Base-by-base conservation (phyloP, 2,113 vertebrate genomes). In the Muntiacus reevesi region DNA sequence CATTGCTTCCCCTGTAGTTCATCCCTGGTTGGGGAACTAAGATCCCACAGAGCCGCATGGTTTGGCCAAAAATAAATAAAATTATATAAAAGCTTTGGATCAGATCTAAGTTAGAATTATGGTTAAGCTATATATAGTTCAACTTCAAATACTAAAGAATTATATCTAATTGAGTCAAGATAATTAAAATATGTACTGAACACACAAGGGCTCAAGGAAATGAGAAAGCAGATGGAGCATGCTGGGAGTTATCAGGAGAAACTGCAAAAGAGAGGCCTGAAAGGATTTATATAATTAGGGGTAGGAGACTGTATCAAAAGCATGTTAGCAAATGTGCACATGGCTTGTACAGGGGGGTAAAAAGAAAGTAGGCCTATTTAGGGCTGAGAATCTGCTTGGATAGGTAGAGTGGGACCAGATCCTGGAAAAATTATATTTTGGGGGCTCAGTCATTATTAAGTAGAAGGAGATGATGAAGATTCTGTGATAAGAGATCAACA, bases 81-180 rank as follows among this genome's bases (percentile, higher is more conserved):
- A 52, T 33, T 50, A 33, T 47, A 47, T 81, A 50, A 81, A 81
- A 81, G 21, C 55, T 82, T 97, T 76, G 74, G 43, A 97, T 93
- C 52, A 95, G 52, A 67, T 21, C 45, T 96, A 64, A 21, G 40
- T 88, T 97, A 94, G 67, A 97, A 54, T 96, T 95, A 71, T 93
- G 19, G 23, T 79, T 95, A 83, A 94, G 54, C 60, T 81, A 64
- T 16, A 78, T 92, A 67, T 7, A 89, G 60, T 28, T 52, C 87
- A 54, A 78, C 76, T 86, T 95, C n/a, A 96, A 59, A 76, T 88
- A 59, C 10, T 89, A 71, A 83, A 96, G n/a, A 86, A 86, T 87
- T 87, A 2, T 87, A 62, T 92, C 50, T 85, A 85, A 79, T 95
- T 82, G 71, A 94, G 27, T 96, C 11, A 89, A 59, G 67, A 76